A percentile compares a stretch with the other conserved stretches of the same genome.
These are phyloP conservation scores for Chaetodon trifascialis DNA, from an alignment of 2,113 vertebrate genomes.

Conservation along the genomic window DNA sequence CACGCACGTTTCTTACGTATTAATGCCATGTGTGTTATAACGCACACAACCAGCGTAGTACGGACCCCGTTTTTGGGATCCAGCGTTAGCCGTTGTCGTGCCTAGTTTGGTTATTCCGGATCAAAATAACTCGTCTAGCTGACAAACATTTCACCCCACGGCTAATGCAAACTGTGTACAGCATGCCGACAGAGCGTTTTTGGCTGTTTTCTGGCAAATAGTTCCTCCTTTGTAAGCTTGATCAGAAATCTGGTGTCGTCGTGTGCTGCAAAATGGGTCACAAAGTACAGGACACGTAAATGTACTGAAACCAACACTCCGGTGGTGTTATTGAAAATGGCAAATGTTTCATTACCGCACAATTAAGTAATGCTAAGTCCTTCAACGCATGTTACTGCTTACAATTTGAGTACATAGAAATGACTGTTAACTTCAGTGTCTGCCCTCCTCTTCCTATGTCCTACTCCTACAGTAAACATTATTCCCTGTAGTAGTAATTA, in stretches of 20 bases:
- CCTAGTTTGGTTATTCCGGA: neutral
- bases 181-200: neutral
- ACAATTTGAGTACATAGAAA: neutral
- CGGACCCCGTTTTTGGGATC: neutral
- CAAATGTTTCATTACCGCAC: no score
- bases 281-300: neutral
- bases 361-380: neutral
- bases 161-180: neutral
- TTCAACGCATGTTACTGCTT: neutral
- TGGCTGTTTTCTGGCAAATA: neutral
- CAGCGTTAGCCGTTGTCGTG: conserved; percentile 4
- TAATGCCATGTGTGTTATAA: rapidly evolving
- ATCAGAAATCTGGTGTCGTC: neutral
- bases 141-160: neutral
- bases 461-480: neutral
- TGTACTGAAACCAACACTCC: neutral
- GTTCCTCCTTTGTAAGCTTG: neutral
- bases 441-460: neutral
- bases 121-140: neutral
- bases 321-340: neutral
- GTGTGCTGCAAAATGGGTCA: neutral
- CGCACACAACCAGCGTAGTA: no score
- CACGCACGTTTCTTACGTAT: rapidly evolving
- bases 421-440: neutral
- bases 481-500: neutral